A percentile compares a stretch with the other conserved stretches of the same genome.
These are phyloP conservation scores for Silurus lanzhouensis DNA, from an alignment of 2,797 vertebrate species.

Conservation along the genomic window DNA sequence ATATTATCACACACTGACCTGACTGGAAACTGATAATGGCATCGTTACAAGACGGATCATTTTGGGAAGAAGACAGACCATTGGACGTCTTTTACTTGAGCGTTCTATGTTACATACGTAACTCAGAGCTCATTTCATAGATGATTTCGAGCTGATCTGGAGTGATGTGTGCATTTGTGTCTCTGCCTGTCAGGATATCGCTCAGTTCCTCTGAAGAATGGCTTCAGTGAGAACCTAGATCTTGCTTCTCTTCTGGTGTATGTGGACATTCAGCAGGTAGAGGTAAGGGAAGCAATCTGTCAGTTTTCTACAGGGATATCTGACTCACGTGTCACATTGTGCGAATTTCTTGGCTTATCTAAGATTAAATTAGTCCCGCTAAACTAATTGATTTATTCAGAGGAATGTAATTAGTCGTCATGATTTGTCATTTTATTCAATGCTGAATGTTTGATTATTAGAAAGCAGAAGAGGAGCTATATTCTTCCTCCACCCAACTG, in stretches of 20 bases:
- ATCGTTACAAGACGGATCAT: not conserved
- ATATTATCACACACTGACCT: not conserved
- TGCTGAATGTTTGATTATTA: slow-evolving; percentile 56
- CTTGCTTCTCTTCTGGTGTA: slow-evolving; percentile 89
- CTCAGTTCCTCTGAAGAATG: slow-evolving; percentile 91
- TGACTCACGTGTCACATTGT: not conserved
- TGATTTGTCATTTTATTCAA: slow-evolving; percentile 8
- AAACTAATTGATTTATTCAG: not conserved
- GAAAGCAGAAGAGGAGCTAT: slow-evolving; percentile 90
- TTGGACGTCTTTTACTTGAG: not conserved
- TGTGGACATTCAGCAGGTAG: slow-evolving; percentile 81
- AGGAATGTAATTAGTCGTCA: not conserved
- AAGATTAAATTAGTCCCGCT: not conserved
- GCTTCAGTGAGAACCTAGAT: slow-evolving; percentile 87
- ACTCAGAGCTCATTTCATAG: not conserved
- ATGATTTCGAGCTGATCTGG: not conserved
- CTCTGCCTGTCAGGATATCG: slow-evolving; percentile 80
- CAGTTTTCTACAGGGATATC: not conserved
- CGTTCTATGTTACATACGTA: not conserved
- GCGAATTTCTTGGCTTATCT: not conserved
- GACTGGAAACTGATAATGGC: not conserved
- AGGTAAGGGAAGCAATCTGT: slow-evolving; percentile 74
- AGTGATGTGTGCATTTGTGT: not conserved
- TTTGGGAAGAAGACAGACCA: not conserved
- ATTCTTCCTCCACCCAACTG: slow-evolving; percentile 87